Evolutionary conservation across 2,113 vertebrate genomes (phyloP).

Genomic region (Columba janthina): DNA sequence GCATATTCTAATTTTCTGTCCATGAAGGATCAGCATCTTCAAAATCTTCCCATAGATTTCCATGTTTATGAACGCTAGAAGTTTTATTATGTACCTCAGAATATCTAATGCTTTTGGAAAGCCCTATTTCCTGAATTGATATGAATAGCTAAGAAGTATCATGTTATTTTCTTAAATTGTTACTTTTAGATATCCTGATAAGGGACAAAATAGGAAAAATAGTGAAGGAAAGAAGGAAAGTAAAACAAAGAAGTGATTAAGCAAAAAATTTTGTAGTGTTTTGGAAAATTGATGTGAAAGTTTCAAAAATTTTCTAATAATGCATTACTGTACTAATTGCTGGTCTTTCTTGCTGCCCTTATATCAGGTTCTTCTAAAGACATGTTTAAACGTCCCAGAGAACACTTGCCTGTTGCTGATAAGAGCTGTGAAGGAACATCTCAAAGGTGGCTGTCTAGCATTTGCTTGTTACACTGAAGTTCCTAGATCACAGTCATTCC

Average conservation of each 20-base stretch:
- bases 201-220: neutral
- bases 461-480: neutral
- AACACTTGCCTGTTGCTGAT: neutral
- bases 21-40: neutral
- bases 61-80: neutral
- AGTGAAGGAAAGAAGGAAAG: neutral
- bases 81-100: neutral
- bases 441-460: neutral
- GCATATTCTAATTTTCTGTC: neutral
- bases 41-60: neutral
- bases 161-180: neutral
- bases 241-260: neutral
- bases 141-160: neutral
- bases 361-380: neutral
- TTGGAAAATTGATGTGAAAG: neutral
- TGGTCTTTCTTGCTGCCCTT: neutral
- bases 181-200: neutral
- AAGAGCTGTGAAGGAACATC: neutral
- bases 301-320: neutral
- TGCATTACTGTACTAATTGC: neutral
- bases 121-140: fast-evolving
- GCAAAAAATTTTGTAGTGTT: neutral
- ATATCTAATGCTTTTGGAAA: neutral
- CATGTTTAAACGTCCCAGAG: neutral
- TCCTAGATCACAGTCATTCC: neutral